Conservation (phyloP, 2,113 vertebrate species). For the Lagopus muta region DNA sequence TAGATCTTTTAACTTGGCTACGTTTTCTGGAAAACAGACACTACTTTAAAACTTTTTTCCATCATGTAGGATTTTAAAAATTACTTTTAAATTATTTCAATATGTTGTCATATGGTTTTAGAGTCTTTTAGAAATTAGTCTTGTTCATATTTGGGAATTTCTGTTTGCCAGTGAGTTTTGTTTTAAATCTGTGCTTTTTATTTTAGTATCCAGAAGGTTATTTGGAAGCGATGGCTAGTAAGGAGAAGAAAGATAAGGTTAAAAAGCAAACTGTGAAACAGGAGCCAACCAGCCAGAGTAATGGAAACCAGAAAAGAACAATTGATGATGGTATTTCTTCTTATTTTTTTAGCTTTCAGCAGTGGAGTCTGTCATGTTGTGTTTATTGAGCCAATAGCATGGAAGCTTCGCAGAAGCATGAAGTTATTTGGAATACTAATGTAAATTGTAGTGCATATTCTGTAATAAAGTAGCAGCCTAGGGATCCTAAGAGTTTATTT, state of each 20-base stretch:
- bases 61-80: not conserved
- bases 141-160: not conserved
- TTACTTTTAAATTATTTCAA: not conserved
- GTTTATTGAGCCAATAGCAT: not conserved
- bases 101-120: not conserved
- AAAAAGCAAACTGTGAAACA: conserved; percentile 83
- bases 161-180: not conserved
- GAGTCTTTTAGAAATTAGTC: not conserved
- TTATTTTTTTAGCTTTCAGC: not conserved
- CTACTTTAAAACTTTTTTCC: not conserved
- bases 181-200: not conserved
- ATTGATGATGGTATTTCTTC: conserved; percentile 80
- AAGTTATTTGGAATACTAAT: not conserved
- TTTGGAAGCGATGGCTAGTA: conserved; percentile 94
- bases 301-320: conserved; percentile 84
- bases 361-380: not conserved
- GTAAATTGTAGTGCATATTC: not conserved
- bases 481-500: not conserved
- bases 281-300: conserved; percentile 81
- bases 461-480: not conserved
- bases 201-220: conserved; percentile 96
- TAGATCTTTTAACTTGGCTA: not conserved
- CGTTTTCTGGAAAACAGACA: not conserved
- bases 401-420: not conserved
- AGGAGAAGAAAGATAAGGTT: conserved; percentile 88